Conservation (phyloP, 2,113 vertebrate genomes). For the Poecilia latipinna region DNA sequence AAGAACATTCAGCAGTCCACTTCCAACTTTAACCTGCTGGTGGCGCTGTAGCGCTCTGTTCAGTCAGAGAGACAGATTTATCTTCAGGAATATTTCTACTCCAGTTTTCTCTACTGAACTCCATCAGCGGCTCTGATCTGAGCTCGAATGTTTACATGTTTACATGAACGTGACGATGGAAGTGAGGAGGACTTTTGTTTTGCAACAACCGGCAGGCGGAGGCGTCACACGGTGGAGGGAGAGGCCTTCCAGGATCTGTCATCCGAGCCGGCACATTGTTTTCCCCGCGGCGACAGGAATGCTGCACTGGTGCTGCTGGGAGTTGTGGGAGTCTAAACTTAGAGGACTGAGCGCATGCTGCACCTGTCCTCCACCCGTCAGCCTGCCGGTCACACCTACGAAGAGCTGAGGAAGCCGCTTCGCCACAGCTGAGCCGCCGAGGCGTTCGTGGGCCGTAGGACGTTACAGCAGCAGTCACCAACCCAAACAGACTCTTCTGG, state of each 20-base stretch:
- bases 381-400: neutral
- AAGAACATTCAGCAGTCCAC: too few species aligned
- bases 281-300: conserved; percentile 35
- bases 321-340: conserved; percentile 48
- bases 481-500: neutral
- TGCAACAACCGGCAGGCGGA: too few species aligned
- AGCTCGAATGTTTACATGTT: too few species aligned
- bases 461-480: neutral
- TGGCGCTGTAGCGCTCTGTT: too few species aligned
- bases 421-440: too few species aligned
- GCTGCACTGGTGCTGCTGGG: conserved; percentile 9
- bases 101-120: too few species aligned
- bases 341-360: conserved; percentile 51
- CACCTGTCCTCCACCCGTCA: conserved; percentile 56
- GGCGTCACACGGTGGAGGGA: neutral
- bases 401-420: neutral
- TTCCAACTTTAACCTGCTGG: too few species aligned
- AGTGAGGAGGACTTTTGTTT: too few species aligned
- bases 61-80: too few species aligned
- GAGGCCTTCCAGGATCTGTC: conserved; percentile 37
- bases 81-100: too few species aligned
- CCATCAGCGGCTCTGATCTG: too few species aligned
- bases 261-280: conserved; percentile 57
- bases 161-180: too few species aligned
- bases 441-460: neutral